Evolutionary conservation across 2,797 vertebrate genomes (phyloP).

Genomic region (Rousettus madagascariensis): DNA sequence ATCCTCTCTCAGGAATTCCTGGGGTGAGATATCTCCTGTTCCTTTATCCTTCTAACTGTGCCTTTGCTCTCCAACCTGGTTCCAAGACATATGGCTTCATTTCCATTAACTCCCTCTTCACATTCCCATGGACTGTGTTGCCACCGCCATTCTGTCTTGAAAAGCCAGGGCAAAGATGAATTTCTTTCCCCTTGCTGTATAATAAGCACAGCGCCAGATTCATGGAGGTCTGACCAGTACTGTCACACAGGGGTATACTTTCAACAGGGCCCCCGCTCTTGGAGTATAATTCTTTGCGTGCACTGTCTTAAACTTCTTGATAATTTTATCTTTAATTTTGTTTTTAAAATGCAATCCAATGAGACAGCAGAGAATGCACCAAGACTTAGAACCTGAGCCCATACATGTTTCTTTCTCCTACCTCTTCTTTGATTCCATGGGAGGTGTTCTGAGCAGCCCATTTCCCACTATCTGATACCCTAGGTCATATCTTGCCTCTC

Average conservation of each 20-base stretch:
- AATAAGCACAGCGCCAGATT: neutral
- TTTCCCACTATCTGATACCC: neutral
- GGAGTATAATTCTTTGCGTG: neutral
- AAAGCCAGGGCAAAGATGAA: neutral
- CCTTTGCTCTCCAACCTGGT: neutral
- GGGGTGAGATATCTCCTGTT: neutral
- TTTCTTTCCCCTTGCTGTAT: neutral
- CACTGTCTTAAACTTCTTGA: neutral
- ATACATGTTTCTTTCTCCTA: accelerated
- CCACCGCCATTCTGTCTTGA: neutral
- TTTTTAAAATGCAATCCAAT: neutral
- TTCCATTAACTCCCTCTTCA: neutral
- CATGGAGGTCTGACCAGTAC: neutral
- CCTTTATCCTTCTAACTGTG: neutral
- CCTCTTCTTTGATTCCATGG: neutral
- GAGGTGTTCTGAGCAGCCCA: neutral
- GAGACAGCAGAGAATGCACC: accelerated
- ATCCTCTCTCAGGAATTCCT: neutral
- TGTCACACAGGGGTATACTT: neutral
- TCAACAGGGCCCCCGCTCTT: neutral
- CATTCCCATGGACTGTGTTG: neutral
- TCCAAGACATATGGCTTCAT: neutral
- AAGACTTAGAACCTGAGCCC: neutral
- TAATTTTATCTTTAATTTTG: neutral
- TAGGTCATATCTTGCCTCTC: neutral